Evolutionary conservation across 1,140 invertebrate genomes (phyloP).

Genomic region (Zaprionus camerounensis): DNA sequence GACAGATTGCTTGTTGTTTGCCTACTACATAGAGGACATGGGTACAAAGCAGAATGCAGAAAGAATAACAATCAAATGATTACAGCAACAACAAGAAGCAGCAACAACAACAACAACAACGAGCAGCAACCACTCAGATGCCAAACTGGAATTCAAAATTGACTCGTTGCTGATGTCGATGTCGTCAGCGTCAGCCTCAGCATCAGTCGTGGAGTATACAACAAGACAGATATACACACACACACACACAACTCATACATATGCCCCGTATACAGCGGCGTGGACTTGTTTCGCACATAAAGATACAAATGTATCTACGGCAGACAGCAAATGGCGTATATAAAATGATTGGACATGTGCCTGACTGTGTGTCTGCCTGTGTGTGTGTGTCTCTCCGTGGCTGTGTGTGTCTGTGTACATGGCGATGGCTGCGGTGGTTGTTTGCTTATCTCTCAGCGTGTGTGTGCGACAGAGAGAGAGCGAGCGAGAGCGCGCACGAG

Average conservation of each 20-base stretch:
- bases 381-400: slow-evolving; percentile 21
- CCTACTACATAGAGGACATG: slow-evolving; percentile 11
- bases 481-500: background rate
- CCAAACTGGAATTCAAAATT: slow-evolving; percentile 73
- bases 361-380: slow-evolving; percentile 48
- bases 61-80: slow-evolving; percentile 80
- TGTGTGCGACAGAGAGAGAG: slow-evolving; percentile 8
- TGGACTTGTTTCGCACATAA: slow-evolving; percentile 80
- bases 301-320: slow-evolving; percentile 81
- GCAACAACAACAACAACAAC: slow-evolving; percentile 23
- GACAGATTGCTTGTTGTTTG: slow-evolving; percentile 44
- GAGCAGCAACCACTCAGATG: slow-evolving; percentile 53
- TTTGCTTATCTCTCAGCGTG: slow-evolving; percentile 39
- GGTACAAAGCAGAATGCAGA: slow-evolving; percentile 54
- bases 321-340: slow-evolving; percentile 83
- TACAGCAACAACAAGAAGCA: slow-evolving; percentile 39
- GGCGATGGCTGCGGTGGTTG: slow-evolving; percentile 59
- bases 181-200: slow-evolving; percentile 39
- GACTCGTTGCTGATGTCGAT: slow-evolving; percentile 62
- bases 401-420: background rate
- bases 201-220: slow-evolving; percentile 15
- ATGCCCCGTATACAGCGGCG: slow-evolving; percentile 12
- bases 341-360: slow-evolving; percentile 80
- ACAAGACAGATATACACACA: slow-evolving; percentile 1
- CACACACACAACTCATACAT: background rate